A percentile compares a stretch with the other conserved stretches of the same genome.
These are phyloP conservation scores for Ormyrus rosae DNA, from an alignment of 2,888 invertebrate species.

Conservation along the genomic window DNA sequence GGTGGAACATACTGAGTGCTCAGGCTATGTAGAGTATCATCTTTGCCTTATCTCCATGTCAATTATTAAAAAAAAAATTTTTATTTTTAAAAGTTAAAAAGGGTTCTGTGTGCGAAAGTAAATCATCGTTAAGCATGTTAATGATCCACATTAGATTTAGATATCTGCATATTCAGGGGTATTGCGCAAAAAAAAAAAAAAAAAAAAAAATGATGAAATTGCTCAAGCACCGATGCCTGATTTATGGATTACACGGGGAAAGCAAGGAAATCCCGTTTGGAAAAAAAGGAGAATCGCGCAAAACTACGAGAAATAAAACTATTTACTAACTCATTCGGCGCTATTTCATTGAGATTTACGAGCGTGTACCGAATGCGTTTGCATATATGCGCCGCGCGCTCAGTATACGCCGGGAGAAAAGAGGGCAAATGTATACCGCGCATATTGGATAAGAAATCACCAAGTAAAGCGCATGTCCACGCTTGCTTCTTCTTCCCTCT, in stretches of 20 bases:
- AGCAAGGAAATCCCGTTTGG: background rate
- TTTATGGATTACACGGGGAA: slow-evolving; percentile 24
- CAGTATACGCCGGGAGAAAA: slow-evolving; percentile 26
- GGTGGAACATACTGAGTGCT: too few relatives aligned
- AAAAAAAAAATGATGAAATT: background rate
- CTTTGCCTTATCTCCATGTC: too few relatives aligned
- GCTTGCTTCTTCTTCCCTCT: slow-evolving; percentile 19
- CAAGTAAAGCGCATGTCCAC: slow-evolving; percentile 50
- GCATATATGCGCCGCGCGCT: slow-evolving; percentile 59
- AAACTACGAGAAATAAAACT: slow-evolving; percentile 54
- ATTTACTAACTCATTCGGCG: slow-evolving; percentile 59
- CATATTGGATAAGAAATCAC: slow-evolving; percentile 57
- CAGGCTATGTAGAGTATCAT: too few relatives aligned
- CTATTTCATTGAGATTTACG: slow-evolving; percentile 66
- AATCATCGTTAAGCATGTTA: too few relatives aligned
- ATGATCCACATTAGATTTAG: too few relatives aligned
- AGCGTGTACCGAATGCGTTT: slow-evolving; percentile 59
- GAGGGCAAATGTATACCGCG: slow-evolving; percentile 35
- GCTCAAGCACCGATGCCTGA: slow-evolving; percentile 29
- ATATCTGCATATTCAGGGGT: too few relatives aligned
- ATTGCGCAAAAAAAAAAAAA: background rate
- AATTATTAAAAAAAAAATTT: too few relatives aligned
- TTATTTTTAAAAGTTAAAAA: too few relatives aligned
- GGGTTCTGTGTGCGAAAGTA: too few relatives aligned
- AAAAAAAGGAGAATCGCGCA: slow-evolving; percentile 36